Evolutionary conservation across 2,113 vertebrate species (phyloP).

Genomic region (Piaya cayana): DNA sequence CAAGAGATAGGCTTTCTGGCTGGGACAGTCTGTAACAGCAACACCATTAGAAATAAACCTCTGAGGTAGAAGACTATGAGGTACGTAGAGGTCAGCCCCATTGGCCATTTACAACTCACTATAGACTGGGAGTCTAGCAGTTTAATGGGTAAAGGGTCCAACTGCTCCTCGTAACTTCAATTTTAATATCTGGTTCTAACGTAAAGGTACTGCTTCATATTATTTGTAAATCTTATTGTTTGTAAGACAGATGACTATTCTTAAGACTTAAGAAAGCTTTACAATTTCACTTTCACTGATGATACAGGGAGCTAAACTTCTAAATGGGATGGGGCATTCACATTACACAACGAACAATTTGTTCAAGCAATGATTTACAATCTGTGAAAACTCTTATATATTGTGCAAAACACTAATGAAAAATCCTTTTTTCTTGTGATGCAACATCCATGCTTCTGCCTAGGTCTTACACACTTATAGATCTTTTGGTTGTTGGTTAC

Average conservation of each 20-base stretch:
- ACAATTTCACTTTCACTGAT: background rate
- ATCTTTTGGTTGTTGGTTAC: background rate
- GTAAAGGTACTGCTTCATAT: background rate
- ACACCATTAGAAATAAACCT: background rate
- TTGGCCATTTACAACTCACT: background rate
- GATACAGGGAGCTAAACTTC: background rate
- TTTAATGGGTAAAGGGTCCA: background rate
- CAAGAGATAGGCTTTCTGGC: background rate
- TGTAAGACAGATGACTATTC: background rate
- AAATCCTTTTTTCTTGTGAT: background rate
- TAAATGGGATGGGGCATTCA: background rate
- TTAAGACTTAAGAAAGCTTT: background rate
- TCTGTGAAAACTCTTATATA: background rate
- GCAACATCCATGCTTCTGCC: background rate
- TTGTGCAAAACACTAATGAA: background rate
- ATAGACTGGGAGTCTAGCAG: fast-evolving
- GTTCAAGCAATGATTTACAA: background rate
- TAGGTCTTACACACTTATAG: background rate
- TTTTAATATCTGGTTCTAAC: background rate
- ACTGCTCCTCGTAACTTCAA: background rate
- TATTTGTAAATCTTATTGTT: background rate
- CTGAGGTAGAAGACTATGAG: background rate
- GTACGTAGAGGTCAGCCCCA: background rate
- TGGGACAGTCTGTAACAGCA: background rate
- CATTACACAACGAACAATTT: background rate